A percentile compares a stretch with the other conserved stretches of the same genome.
These are phyloP conservation scores for Leiothrix lutea DNA, from an alignment of 2,113 vertebrate species.

Conservation along the genomic window DNA sequence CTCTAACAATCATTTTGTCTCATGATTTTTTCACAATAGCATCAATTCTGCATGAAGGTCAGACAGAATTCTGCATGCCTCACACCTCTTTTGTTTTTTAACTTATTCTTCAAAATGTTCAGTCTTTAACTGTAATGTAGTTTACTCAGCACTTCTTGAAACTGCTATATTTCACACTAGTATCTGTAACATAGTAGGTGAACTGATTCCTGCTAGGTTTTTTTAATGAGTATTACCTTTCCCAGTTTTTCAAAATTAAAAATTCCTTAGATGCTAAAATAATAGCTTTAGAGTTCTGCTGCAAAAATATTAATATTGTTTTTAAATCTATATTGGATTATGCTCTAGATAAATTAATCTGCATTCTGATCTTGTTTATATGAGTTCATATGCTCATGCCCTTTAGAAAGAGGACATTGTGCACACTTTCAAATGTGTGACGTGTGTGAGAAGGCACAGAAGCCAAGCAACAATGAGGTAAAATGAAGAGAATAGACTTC, in stretches of 20 bases:
- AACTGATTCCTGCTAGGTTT: neutral
- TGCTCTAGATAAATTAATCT: constrained; percentile 34
- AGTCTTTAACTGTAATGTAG: neutral
- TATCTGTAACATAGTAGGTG: neutral
- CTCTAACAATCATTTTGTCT: neutral
- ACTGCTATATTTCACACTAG: neutral
- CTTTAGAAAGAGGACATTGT: constrained; percentile 66
- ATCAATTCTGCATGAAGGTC: neutral
- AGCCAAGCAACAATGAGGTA: constrained; percentile 69
- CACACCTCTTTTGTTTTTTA: neutral
- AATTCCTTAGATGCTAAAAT: neutral
- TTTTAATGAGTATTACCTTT: neutral
- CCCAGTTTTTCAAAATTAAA: neutral
- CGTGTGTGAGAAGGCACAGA: constrained; percentile 67
- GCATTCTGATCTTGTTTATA: constrained; percentile 49
- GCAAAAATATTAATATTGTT: neutral
- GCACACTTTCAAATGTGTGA: constrained; percentile 67
- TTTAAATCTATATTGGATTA: neutral
- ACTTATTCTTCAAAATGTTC: neutral
- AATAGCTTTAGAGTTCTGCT: neutral
- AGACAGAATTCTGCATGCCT: neutral
- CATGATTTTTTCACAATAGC: neutral
- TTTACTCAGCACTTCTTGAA: constrained; percentile 28
- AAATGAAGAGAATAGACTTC: constrained; percentile 68
- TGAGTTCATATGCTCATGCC: constrained; percentile 54